phyloP scores from a whole-genome alignment of 2,797 vertebrate genomes.

The Falco rusticolus region DNA sequence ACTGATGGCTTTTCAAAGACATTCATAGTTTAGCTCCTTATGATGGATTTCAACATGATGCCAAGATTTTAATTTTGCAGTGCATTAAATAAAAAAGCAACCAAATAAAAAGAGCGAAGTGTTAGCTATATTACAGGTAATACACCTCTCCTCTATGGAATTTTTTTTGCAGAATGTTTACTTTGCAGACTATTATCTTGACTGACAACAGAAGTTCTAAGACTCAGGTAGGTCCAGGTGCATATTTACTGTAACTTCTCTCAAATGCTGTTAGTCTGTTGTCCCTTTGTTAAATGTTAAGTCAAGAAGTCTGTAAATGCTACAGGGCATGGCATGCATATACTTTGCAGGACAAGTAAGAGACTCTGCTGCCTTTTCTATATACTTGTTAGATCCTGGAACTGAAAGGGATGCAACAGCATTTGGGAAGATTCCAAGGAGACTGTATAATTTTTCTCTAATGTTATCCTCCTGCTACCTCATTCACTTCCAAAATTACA shows the following conservation, averaged over 20 bases:
- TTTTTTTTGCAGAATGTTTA: not conserved
- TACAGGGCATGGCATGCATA: not conserved
- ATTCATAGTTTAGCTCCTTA: not conserved
- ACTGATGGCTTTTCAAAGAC: not conserved
- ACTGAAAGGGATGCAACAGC: not conserved
- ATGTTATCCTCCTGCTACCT: not conserved
- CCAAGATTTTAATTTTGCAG: slow-evolving; percentile 13
- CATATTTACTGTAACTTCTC: not conserved
- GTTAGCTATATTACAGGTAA: not conserved
- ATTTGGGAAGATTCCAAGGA: not conserved
- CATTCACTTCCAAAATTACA: not conserved
- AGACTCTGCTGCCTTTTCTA: not conserved
- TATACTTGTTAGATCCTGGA: not conserved
- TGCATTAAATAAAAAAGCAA: not conserved
- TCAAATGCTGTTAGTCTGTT: not conserved
- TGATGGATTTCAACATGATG: not conserved
- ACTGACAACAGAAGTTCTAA: not conserved
- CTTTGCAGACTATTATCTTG: not conserved
- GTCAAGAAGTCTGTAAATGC: not conserved
- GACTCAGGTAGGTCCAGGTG: not conserved
- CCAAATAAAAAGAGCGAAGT: not conserved
- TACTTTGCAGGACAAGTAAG: not conserved
- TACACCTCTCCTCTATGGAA: not conserved
- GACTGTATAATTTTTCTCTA: not conserved
- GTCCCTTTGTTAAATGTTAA: not conserved